phyloP scores from a whole-genome alignment of 1,140 invertebrate species.

The Cyclina sinensis region DNA sequence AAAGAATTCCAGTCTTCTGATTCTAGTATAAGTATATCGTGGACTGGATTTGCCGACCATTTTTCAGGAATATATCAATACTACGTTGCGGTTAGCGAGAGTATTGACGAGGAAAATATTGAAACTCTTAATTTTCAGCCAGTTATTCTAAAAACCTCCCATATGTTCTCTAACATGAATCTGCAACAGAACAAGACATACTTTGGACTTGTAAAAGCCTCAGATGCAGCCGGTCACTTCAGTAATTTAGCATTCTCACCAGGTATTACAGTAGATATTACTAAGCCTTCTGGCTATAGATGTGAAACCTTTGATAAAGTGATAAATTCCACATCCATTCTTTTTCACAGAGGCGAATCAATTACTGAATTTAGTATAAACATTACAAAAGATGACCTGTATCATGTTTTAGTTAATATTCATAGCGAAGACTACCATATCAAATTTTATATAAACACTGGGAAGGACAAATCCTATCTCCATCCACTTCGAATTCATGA shows the following conservation, averaged over 20 bases:
- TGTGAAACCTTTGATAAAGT: conserved; percentile 31
- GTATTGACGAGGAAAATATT: neutral
- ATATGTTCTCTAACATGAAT: neutral
- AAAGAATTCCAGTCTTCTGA: conserved; percentile 45
- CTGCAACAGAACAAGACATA: conserved; percentile 36
- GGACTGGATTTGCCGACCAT: conserved; percentile 70
- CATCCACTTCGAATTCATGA: neutral
- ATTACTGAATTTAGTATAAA: neutral
- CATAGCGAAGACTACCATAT: neutral
- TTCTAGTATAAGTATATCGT: conserved; percentile 61
- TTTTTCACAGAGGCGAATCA: neutral
- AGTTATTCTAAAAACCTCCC: neutral
- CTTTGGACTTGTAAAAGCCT: conserved; percentile 54
- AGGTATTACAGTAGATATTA: conserved; percentile 60
- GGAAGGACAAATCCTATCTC: neutral
- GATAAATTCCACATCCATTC: neutral
- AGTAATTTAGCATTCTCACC: conserved; percentile 24
- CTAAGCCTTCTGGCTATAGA: conserved; percentile 50
- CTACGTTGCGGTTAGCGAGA: conserved; percentile 44
- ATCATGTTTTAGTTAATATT: neutral
- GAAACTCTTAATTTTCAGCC: neutral
- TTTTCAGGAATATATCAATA: conserved; percentile 62
- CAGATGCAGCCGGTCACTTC: conserved; percentile 63
- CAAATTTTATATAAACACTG: neutral
- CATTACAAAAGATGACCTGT: neutral